Conservation (phyloP, 2,888 invertebrate species). For the Drosophila merina region DNA sequence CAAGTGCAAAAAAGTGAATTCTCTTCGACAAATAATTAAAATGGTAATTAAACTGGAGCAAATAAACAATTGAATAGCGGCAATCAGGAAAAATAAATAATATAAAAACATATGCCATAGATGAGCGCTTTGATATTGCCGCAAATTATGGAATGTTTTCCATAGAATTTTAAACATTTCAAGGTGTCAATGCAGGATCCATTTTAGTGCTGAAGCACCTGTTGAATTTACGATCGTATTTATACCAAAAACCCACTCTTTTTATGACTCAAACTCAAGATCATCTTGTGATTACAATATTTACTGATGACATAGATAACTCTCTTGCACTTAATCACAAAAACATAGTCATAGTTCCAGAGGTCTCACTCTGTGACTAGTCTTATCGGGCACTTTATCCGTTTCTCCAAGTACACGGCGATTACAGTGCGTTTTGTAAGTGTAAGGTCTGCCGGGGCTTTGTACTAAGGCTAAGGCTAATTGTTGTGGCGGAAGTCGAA, state of each 20-base stretch:
- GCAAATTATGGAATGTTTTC: neutral
- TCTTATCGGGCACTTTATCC: constrained; percentile 29
- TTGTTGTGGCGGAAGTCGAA: constrained; percentile 61
- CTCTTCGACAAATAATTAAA: constrained; percentile 22
- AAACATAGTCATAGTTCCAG: neutral
- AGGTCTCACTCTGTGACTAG: neutral
- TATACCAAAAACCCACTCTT: neutral
- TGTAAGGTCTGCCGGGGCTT: constrained; percentile 22
- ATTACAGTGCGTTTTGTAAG: constrained; percentile 11
- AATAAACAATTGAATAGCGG: constrained; percentile 33
- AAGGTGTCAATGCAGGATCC: constrained; percentile 20
- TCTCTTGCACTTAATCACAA: constrained; percentile 21
- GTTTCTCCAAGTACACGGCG: constrained; percentile 12
- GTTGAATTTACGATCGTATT: neutral
- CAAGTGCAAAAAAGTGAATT: constrained; percentile 18
- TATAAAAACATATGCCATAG: constrained; percentile 4
- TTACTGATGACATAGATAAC: constrained; percentile 34
- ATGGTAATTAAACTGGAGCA: constrained; percentile 33
- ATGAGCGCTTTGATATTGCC: constrained; percentile 33
- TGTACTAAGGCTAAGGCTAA: constrained; percentile 35
- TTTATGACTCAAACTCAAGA: constrained; percentile 39
- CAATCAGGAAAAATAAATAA: constrained; percentile 41
- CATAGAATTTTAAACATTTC: neutral
- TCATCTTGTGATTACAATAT: constrained; percentile 22
- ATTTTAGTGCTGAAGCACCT: neutral